A percentile compares a stretch with the other conserved stretches of the same genome.
Conservation (phyloP, 2,888 invertebrate genomes). For the Chirona hameri region DNA sequence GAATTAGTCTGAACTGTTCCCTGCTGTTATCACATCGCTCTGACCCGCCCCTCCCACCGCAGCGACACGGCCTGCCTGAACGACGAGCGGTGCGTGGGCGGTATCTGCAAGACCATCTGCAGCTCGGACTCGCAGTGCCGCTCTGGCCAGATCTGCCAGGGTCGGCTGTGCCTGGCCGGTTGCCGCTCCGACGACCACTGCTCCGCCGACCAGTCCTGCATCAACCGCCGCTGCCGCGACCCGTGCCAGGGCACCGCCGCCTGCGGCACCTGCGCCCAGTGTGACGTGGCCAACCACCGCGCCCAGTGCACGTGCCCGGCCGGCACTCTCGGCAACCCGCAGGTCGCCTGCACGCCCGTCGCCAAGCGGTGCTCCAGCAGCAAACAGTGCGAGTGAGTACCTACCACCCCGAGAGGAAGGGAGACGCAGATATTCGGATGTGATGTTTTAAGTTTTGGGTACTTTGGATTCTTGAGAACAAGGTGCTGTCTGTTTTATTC, state of each 20-base stretch:
- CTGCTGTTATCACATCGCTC: too few species aligned
- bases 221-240: conserved; percentile 77
- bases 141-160: conserved; percentile 78
- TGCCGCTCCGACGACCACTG: conserved; percentile 81
- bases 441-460: too few species aligned
- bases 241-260: conserved; percentile 69
- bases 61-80: conserved; percentile 77
- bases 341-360: conserved; percentile 70
- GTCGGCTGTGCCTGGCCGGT: conserved; percentile 77
- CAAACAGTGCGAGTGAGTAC: conserved; percentile 2
- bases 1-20: too few species aligned
- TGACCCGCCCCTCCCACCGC: conserved; percentile 33
- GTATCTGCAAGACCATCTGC: conserved; percentile 77
- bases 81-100: conserved; percentile 79
- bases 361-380: conserved; percentile 57
- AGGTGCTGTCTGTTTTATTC: too few species aligned
- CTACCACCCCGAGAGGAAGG: background rate
- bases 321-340: conserved; percentile 76
- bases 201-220: conserved; percentile 68
- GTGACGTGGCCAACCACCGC: conserved; percentile 71
- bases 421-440: too few species aligned
- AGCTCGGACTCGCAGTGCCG: conserved; percentile 71
- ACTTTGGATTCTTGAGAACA: too few species aligned
- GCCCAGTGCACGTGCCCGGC: conserved; percentile 80
- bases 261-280: conserved; percentile 80